Percentiles rank a stretch among this genome's conserved stretches.
Conservation (phyloP, 2,113 vertebrate species). For the Oophaga pumilio region DNA sequence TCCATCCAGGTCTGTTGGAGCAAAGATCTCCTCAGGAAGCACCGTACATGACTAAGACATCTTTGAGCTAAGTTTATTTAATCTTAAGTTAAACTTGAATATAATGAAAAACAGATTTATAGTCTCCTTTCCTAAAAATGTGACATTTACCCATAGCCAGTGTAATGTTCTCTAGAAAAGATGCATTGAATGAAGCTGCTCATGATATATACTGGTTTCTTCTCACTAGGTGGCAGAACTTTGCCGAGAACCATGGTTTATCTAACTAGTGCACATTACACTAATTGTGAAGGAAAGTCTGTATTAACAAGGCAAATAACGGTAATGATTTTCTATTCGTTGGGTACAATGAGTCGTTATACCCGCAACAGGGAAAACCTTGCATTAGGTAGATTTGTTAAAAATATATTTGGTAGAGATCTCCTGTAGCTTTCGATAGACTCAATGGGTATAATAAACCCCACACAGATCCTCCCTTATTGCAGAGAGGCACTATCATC, state of each 20-base stretch:
- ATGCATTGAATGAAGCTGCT: neutral
- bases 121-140: no score
- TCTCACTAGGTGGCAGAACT: constrained; percentile 53
- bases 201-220: neutral
- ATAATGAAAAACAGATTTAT: neutral
- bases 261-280: constrained; percentile 1
- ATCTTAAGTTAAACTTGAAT: neutral
- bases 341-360: constrained; percentile 27
- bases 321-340: constrained; percentile 34
- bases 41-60: no score
- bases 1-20: no score
- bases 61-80: no score
- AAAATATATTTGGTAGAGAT: neutral
- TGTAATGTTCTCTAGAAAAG: neutral
- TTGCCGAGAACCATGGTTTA: constrained; percentile 12
- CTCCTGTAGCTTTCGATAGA: neutral
- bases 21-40: no score
- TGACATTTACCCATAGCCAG: neutral
- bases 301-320: constrained; percentile 40
- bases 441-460: constrained; percentile 14
- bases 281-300: constrained; percentile 47
- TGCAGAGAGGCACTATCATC: constrained; percentile 16
- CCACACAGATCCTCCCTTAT: neutral
- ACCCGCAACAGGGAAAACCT: neutral
- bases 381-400: constrained; percentile 35